Base-by-base conservation (phyloP, 1,140 invertebrate species). In the Apis florea region DNA sequence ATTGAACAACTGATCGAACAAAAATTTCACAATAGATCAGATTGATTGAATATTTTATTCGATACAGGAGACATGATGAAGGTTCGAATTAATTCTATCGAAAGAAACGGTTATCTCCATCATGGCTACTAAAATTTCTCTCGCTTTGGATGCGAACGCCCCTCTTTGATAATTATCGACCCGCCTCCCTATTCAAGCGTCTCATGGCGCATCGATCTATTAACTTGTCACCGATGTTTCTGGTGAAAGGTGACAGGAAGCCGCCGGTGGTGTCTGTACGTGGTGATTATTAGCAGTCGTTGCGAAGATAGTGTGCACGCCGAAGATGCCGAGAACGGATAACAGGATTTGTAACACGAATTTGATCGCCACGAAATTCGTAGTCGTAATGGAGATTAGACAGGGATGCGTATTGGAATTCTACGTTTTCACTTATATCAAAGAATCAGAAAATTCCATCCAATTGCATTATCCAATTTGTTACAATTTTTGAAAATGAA, bases 121-220 rank as follows among this genome's bases (percentile, higher is more conserved):
- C 58, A 79, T 47, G 69, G 67, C 72, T 71, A 71, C 56, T 51
- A 51, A 58, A 78, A 63, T 72, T 59, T 82, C 73, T 63, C 67
- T 56, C 24, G 53, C 61, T 68, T 79, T 63, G 53, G 51, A 51
- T 68, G 59, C 63, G 53, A 40, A 85, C 67, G n/a, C 31, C 68
- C 61, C 82, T 80, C 86, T 86, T 86, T 87, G 86, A 87, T 87
- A 86, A 87, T 87, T 86, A 86, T 47, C 63, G 17, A 72, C 77
- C 59, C 61, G 68, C 56, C 63, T 80, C 73, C 77, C 67, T 67
- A 86, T 83, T 86, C 83, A 86, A 72, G 54, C 71, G 51, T 10
- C 80, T 72, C 53, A 54, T 51, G 40, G 61, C 59, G 63, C 76
- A 83, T 86, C 81, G 81, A 86, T 80, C 85, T 78, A 86, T 87